These are phyloP conservation scores for Dysmachus trigonus DNA, from an alignment of 2,888 invertebrate species.

Conservation along the genomic window DNA sequence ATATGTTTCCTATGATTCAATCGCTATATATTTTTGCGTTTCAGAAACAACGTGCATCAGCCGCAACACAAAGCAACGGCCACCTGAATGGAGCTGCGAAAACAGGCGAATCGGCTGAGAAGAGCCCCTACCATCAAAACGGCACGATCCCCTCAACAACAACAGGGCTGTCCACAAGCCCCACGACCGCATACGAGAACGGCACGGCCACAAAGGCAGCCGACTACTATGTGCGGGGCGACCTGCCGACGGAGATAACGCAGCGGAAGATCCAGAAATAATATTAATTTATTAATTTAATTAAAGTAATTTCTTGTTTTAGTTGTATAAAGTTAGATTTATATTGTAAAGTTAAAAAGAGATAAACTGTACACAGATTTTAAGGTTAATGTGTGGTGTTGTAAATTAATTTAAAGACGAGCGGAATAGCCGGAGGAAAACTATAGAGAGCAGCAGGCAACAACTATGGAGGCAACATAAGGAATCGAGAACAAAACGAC, in stretches of 20 bases:
- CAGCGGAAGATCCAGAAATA: slow-evolving; percentile 64
- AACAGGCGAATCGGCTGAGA: slow-evolving; percentile 35
- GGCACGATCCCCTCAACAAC: slow-evolving; percentile 35
- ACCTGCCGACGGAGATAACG: slow-evolving; percentile 58
- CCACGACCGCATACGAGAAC: slow-evolving; percentile 48
- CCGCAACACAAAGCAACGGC: slow-evolving; percentile 38
- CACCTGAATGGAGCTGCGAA: slow-evolving; percentile 46
- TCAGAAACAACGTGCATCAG: slow-evolving; percentile 20
- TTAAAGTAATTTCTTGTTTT: slow-evolving; percentile 45
- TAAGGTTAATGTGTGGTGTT: slow-evolving; percentile 36
- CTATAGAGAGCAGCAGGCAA: neutral
- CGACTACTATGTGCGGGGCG: slow-evolving; percentile 52
- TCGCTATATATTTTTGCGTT: neutral
- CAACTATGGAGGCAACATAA: no score
- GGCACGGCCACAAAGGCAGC: slow-evolving; percentile 52
- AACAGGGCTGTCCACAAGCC: slow-evolving; percentile 54
- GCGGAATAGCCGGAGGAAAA: neutral
- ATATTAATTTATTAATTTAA: slow-evolving; percentile 55
- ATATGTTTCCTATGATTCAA: neutral
- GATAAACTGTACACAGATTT: slow-evolving; percentile 28
- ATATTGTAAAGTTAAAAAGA: slow-evolving; percentile 49
- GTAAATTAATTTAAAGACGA: slow-evolving; percentile 37
- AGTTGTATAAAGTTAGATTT: slow-evolving; percentile 50
- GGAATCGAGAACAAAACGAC: slow-evolving; percentile 27
- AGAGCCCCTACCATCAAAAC: slow-evolving; percentile 24